Conservation (phyloP, 1,140 invertebrate genomes). For the Diorhabda elongata region DNA sequence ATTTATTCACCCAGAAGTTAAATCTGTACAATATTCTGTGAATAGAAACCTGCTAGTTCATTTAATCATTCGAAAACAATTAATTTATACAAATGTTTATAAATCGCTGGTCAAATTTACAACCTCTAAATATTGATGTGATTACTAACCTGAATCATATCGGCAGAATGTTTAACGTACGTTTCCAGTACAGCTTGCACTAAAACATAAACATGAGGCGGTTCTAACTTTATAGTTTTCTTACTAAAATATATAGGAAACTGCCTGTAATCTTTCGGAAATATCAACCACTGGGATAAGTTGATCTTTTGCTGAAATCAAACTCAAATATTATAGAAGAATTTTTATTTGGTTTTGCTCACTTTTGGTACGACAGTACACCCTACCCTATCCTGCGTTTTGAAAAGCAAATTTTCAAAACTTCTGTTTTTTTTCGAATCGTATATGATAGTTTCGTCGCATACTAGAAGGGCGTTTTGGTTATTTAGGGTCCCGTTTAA, state of each 20-base stretch:
- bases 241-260: constrained; percentile 51
- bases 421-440: constrained; percentile 32
- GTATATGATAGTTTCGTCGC: constrained; percentile 29
- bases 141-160: constrained; percentile 34
- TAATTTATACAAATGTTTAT: too few relatives aligned
- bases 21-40: too few relatives aligned
- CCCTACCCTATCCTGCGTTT: constrained; percentile 39
- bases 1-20: too few relatives aligned
- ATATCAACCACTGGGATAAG: constrained; percentile 54
- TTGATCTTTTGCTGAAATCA: constrained; percentile 40
- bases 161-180: constrained; percentile 38
- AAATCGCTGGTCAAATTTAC: too few relatives aligned
- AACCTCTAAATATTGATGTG: background rate
- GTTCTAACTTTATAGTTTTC: constrained; percentile 28
- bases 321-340: background rate
- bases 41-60: too few relatives aligned
- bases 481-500: constrained; percentile 40
- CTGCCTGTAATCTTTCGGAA: constrained; percentile 48
- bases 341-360: constrained; percentile 14
- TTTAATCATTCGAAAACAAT: too few relatives aligned
- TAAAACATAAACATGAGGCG: constrained; percentile 49
- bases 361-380: constrained; percentile 48
- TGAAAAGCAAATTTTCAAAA: constrained; percentile 44
- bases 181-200: constrained; percentile 50
- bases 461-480: constrained; percentile 42